Percentiles rank a stretch among this genome's conserved stretches.
Evolutionary conservation across 1,140 invertebrate species (phyloP).

Genomic region (Oreohelix idahoensis): DNA sequence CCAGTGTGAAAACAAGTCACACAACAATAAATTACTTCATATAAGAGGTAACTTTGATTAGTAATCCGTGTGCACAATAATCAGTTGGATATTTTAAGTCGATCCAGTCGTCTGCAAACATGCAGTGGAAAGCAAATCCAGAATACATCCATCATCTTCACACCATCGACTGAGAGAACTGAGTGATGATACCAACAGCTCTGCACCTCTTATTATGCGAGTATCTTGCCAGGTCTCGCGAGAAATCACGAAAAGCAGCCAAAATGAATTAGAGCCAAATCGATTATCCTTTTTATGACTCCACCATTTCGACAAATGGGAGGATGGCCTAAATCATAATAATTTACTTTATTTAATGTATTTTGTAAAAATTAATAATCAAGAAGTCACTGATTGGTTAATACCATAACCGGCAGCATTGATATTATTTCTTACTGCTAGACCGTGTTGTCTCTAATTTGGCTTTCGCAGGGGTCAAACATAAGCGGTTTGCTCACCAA

Average conservation of each 20-base stretch:
- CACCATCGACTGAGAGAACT: background rate
- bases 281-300: too few species aligned
- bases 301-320: too few species aligned
- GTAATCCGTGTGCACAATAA: background rate
- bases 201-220: constrained; percentile 18
- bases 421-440: too few species aligned
- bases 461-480: too few species aligned
- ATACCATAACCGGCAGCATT: too few species aligned
- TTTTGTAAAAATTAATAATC: too few species aligned
- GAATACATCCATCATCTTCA: constrained; percentile 45
- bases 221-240: background rate
- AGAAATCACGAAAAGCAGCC: background rate
- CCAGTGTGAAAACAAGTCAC: background rate
- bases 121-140: constrained; percentile 47
- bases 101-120: constrained; percentile 47
- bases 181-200: background rate
- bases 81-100: constrained; percentile 31
- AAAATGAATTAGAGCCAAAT: background rate
- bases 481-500: too few species aligned
- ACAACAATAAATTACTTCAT: background rate
- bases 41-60: background rate
- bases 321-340: too few species aligned
- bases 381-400: too few species aligned
- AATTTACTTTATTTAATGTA: too few species aligned
- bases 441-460: too few species aligned